Base-by-base conservation (phyloP, 2,113 vertebrate genomes). In the Capreolus pygargus region DNA sequence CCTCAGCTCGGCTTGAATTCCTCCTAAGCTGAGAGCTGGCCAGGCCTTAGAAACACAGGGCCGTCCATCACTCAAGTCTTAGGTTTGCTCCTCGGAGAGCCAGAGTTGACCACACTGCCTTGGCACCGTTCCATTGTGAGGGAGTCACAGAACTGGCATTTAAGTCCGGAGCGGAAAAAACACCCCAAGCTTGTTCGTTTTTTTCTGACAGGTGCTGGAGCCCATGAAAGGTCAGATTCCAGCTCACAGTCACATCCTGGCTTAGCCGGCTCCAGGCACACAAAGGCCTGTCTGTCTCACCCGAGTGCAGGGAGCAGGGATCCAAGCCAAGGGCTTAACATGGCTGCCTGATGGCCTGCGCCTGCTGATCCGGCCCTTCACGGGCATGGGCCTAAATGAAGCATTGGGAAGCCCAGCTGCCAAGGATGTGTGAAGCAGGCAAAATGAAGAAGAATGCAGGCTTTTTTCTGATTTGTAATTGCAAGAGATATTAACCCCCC, bases 141-240 rank as follows among this genome's bases (percentile, higher is more conserved):
- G 96, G 97, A 98, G 97, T 97, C 98, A 98, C 96, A 98, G 79
- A 97, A 98, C 96, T 97, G 98, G 98, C 97, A 98, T 98, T 98
- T 96, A 96, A 98, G 96, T 97, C 97, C 95, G 17, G 89, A 97
- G 97, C 93, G 98, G 98, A 97, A 98, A 98, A 98, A 98, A 98
- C 96, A 97, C 97, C 96, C 97, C 83, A 76, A 97, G 98, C 97
- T 91, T 97, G 97, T 97, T 98, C 91, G 93, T 89, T 98, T 98
- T 96, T 96, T 97, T 96, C 97, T 98, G 98, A 98, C 98, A 98
- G 98, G 98, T 98, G 98, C 98, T 98, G 98, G 98, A 98, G 97
- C 96, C 97, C 96, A 94, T 93, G 98, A 98, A 98, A 98, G 98
- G 98, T 98, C 98, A 98, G 98, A 98, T 98, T 98, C 98, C 98